These are phyloP conservation scores for Patella caerulea DNA, from an alignment of 2,888 invertebrate species.

Conservation along the genomic window DNA sequence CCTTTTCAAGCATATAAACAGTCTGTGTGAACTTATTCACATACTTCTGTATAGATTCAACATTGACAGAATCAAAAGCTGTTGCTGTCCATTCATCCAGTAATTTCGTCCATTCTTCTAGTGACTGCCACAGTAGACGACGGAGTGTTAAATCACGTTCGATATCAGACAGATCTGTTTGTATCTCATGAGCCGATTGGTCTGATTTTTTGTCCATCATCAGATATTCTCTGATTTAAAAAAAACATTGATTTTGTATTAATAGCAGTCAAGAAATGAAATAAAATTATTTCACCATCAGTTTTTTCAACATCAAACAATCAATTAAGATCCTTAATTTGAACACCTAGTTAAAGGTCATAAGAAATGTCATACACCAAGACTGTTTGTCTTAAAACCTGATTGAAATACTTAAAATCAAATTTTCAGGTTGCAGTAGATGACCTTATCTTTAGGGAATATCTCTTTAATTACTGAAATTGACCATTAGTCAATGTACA, in stretches of 20 bases:
- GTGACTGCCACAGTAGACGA: conserved; percentile 69
- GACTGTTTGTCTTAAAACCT: too few species aligned
- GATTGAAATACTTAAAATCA: too few species aligned
- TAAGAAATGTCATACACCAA: too few species aligned
- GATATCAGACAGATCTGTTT: conserved; percentile 68
- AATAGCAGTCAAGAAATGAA: too few species aligned
- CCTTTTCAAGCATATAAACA: conserved; percentile 72
- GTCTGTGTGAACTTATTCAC: conserved; percentile 71
- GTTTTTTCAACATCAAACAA: too few species aligned
- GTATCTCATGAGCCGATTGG: conserved; percentile 65
- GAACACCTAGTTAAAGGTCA: too few species aligned
- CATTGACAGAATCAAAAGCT: conserved; percentile 67
- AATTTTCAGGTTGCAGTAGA: too few species aligned
- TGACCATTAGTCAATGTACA: too few species aligned
- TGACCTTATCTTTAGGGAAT: too few species aligned
- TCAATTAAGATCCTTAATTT: too few species aligned
- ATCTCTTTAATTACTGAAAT: too few species aligned
- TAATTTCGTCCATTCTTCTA: conserved; percentile 68
- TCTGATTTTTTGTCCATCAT: conserved; percentile 57
- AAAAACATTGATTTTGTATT: neutral
- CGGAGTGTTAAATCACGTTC: conserved; percentile 70
- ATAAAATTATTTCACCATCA: too few species aligned
- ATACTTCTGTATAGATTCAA: conserved; percentile 69
- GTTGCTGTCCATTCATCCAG: conserved; percentile 68
- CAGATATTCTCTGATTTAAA: conserved; percentile 38